These are phyloP conservation scores for Indicator indicator DNA, from an alignment of 2,113 vertebrate genomes.

Conservation along the genomic window DNA sequence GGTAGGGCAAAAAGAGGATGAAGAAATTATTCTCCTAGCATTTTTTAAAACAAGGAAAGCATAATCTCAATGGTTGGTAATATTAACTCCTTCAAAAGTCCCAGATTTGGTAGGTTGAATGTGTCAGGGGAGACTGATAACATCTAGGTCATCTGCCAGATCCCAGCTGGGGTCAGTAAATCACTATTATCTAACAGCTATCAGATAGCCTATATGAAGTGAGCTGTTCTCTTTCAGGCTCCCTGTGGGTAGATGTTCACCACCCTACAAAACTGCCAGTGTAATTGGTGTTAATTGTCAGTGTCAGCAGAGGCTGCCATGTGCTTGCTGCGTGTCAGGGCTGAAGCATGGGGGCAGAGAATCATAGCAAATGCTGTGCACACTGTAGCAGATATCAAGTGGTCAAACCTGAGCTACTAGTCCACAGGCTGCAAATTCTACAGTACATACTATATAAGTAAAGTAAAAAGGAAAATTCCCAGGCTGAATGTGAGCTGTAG, in stretches of 20 bases:
- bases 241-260: not conserved
- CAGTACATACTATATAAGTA: not conserved
- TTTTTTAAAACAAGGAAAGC: not conserved
- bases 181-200: not conserved
- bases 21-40: not conserved
- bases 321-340: not conserved
- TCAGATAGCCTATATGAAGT: not conserved
- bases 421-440: not conserved
- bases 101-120: not conserved
- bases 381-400: not conserved
- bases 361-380: not conserved
- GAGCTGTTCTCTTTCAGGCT: not conserved
- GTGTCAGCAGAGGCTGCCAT: not conserved
- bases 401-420: not conserved
- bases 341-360: not conserved
- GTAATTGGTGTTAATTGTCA: conserved; percentile 6
- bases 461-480: not conserved
- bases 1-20: not conserved
- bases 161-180: conserved; percentile 20
- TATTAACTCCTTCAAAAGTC: not conserved
- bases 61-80: not conserved
- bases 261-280: not conserved
- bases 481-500: not conserved
- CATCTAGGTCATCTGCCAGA: not conserved
- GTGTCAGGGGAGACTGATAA: not conserved